Evolutionary conservation across 1,140 invertebrate species (phyloP).

Genomic region (Andrena cerasifolii): DNA sequence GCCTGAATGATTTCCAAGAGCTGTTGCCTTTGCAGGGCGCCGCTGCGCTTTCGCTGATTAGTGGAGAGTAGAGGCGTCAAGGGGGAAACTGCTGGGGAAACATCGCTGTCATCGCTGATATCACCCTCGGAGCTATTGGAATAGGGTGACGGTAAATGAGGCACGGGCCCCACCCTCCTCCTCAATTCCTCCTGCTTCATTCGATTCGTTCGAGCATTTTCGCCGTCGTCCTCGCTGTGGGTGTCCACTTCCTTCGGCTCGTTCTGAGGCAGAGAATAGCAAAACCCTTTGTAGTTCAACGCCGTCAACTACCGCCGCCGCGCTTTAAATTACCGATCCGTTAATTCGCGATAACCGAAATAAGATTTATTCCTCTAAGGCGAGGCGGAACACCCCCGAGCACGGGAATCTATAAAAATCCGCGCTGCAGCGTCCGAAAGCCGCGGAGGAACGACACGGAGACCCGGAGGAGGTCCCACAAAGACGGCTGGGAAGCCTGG

Average conservation of each 20-base stretch:
- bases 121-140: conserved; percentile 80
- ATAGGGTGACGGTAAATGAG: conserved; percentile 78
- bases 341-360: too few species aligned
- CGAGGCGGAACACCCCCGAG: conserved; percentile 23
- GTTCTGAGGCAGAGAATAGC: conserved; percentile 57
- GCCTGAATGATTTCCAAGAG: conserved; percentile 93
- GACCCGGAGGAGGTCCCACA: conserved; percentile 5
- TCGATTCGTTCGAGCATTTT: conserved; percentile 70
- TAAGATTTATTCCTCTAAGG: neutral
- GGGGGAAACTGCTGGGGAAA: conserved; percentile 76
- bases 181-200: conserved; percentile 78
- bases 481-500: conserved; percentile 43
- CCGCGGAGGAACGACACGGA: conserved; percentile 34
- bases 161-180: conserved; percentile 76
- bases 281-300: conserved; percentile 4
- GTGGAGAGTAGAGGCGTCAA: conserved; percentile 77
- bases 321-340: too few species aligned
- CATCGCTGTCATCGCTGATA: conserved; percentile 80
- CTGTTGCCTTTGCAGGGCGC: conserved; percentile 90
- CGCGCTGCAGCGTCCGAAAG: conserved; percentile 45
- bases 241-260: conserved; percentile 71
- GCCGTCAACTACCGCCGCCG: too few species aligned
- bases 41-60: conserved; percentile 83
- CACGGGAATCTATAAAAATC: conserved; percentile 31
- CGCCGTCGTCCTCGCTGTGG: conserved; percentile 77